These are phyloP conservation scores for Musca domestica DNA, from an alignment of 1,140 invertebrate species.

Conservation along the genomic window DNA sequence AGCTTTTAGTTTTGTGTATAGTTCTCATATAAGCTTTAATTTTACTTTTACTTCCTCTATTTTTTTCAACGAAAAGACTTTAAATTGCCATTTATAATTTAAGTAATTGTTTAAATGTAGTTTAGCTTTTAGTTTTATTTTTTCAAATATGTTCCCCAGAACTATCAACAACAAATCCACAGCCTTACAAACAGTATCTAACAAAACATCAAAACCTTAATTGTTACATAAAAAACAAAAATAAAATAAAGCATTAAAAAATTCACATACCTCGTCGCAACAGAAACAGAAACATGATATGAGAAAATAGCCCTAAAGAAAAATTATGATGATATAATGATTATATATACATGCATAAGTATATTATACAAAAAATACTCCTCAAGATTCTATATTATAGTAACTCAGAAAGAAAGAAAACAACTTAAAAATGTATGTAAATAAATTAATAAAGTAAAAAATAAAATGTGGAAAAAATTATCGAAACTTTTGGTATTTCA, in stretches of 20 bases:
- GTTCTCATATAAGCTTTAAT: too few relatives aligned
- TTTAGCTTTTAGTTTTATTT: background rate
- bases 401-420: too few relatives aligned
- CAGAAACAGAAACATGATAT: background rate
- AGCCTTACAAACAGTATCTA: background rate
- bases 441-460: too few relatives aligned
- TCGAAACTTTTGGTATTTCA: too few relatives aligned
- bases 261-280: conserved; percentile 16
- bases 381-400: too few relatives aligned
- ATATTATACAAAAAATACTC: too few relatives aligned
- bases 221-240: too few relatives aligned
- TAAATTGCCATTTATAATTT: conserved; percentile 13
- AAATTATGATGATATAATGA: too few relatives aligned
- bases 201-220: background rate
- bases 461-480: too few relatives aligned
- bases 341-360: too few relatives aligned
- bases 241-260: conserved; percentile 11
- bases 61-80: conserved; percentile 14
- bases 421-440: too few relatives aligned
- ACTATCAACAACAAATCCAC: background rate
- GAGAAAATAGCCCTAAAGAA: background rate
- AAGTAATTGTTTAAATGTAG: background rate
- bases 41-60: background rate
- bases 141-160: background rate
- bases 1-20: background rate